Percentiles rank a stretch among this genome's conserved stretches.
phyloP scores from a whole-genome alignment of 2,113 vertebrate species.

The Campylorhamphus procurvoides region DNA sequence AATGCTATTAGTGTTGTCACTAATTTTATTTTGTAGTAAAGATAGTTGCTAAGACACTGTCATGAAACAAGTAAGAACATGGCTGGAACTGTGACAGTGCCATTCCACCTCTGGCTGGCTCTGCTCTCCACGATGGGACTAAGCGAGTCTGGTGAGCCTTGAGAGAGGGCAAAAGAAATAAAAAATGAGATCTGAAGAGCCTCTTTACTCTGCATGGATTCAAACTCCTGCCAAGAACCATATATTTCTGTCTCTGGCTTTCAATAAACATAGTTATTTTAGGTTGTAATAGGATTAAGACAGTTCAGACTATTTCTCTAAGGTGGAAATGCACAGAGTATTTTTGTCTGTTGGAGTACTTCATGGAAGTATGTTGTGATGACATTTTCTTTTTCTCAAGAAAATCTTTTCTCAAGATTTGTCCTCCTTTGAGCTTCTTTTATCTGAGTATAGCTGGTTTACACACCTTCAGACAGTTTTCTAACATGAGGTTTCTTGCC shows the following conservation, averaged over 20 bases:
- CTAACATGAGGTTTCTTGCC: neutral
- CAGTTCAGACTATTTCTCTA: neutral
- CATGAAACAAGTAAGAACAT: neutral
- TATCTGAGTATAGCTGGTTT: neutral
- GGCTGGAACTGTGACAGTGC: too few relatives aligned
- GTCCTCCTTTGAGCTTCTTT: neutral
- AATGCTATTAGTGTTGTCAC: neutral
- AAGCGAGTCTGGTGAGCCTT: neutral
- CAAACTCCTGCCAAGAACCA: neutral
- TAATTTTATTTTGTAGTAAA: neutral
- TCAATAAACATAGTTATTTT: neutral
- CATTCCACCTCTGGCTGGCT: too few relatives aligned
- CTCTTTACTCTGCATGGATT: neutral
- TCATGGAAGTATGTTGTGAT: neutral
- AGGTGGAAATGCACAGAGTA: neutral
- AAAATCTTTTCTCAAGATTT: neutral
- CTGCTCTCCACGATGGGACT: too few relatives aligned
- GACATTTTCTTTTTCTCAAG: neutral
- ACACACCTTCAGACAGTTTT: neutral
- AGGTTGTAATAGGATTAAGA: neutral
- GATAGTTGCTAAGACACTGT: neutral
- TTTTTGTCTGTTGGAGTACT: neutral
- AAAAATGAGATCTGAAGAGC: neutral
- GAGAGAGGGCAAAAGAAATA: neutral
- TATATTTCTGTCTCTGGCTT: neutral